Evolutionary conservation across 2,888 invertebrate species (phyloP).

Genomic region (Cetonia aurata): DNA sequence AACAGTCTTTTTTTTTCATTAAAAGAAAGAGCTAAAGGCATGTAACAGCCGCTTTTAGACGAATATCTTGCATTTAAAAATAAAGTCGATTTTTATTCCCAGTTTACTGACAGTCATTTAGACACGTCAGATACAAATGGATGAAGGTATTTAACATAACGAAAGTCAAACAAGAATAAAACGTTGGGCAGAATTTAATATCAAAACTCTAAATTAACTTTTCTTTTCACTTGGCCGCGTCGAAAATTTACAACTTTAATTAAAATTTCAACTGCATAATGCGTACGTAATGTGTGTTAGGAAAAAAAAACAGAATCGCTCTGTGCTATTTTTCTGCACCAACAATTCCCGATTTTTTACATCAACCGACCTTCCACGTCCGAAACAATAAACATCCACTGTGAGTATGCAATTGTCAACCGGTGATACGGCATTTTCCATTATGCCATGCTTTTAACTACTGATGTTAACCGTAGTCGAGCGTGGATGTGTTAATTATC

Average conservation of each 20-base stretch:
- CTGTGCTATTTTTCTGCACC: slow-evolving; percentile 19
- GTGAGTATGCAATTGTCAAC: slow-evolving; percentile 6
- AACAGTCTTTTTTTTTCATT: too few species aligned
- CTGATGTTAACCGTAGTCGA: neutral
- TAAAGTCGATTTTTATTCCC: too few species aligned
- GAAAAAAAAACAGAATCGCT: neutral
- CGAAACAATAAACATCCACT: slow-evolving; percentile 18
- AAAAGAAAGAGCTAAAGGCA: too few species aligned
- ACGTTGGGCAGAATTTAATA: neutral
- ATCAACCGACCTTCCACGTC: slow-evolving; percentile 11
- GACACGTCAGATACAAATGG: too few species aligned
- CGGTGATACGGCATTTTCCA: slow-evolving; percentile 27
- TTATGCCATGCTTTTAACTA: slow-evolving; percentile 11
- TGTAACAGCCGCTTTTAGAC: too few species aligned
- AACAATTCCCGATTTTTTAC: slow-evolving; percentile 20
- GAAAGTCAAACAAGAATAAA: neutral
- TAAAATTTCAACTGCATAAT: slow-evolving; percentile 28
- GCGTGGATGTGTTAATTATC: slow-evolving; percentile 18
- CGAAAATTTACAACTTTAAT: slow-evolving; percentile 8
- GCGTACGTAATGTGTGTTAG: slow-evolving; percentile 10
- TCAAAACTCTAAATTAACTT: neutral
- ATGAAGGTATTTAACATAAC: too few species aligned
- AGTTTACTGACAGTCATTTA: too few species aligned
- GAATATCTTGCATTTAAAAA: too few species aligned
- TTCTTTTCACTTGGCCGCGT: slow-evolving; percentile 1